Base-by-base conservation (phyloP, 2,797 vertebrate genomes). In the Apogon hyalosoma region DNA sequence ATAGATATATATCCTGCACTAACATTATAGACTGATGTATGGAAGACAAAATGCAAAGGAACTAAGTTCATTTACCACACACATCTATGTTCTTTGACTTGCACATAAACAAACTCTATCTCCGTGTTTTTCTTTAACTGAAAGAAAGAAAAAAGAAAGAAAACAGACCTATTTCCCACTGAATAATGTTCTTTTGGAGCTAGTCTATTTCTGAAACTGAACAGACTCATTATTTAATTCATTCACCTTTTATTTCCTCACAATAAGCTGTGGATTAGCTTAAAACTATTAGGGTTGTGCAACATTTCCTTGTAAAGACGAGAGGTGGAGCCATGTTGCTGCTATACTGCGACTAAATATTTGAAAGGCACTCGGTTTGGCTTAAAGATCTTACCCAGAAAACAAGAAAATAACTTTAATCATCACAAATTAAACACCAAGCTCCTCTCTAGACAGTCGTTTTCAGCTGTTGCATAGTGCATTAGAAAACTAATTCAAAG, bases 221-320 rank as follows among this genome's bases (percentile, higher is more conserved):
- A 77, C 14, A 73, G 45, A 31, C 41, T 63, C 24, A 39, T 66
- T 74, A 73, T 73, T 74, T 74, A 21, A 70, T 65, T 71, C 31
- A 57, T 53, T 76, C 13, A 0, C 58, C 16, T 42, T 50, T 55
- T 70, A 68, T 82, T 72, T 60, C 52, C 49, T 61, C 59, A 81
- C 70, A 77, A 59, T 61, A 65, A 39, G 16, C 16, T 8, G 14
- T 45, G 56, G 54, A 76, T 83, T 79, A 76, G 48, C 36, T 61
- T 62, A 48, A 75, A 84, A 69, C 66, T 72, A 55, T 77, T 65
- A 65, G 21, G 33, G 59, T 54, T 71, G 51, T 52, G 60, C 38
- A 66, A 33, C 42, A 41, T 75, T 42, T 42, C 12, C 7, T 50
- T 45, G 33, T 36, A 11, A 51, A 51, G 50, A 56, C 11, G n/a